A percentile compares a stretch with the other conserved stretches of the same genome.
Conservation (phyloP, 2,113 vertebrate species). For the Lepus americanus region DNA sequence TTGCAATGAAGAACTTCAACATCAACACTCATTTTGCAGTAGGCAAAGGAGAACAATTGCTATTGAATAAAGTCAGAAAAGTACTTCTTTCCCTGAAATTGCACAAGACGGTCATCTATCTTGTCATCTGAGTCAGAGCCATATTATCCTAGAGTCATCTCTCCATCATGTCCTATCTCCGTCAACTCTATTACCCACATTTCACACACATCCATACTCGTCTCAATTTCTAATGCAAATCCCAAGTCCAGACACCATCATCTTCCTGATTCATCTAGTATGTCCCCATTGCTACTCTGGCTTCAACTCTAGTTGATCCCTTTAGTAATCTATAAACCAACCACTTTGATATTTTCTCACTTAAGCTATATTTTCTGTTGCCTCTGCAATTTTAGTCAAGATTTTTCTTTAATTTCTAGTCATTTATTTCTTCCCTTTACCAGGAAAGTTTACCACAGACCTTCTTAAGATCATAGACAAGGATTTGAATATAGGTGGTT, state of each 20-base stretch:
- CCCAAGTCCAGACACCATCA: not conserved
- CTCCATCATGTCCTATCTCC: not conserved
- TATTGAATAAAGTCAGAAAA: not conserved
- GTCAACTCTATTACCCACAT: not conserved
- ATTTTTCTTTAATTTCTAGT: not conserved
- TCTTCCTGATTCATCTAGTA: not conserved
- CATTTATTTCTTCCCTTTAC: not conserved
- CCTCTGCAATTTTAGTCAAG: not conserved
- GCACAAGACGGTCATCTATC: not conserved
- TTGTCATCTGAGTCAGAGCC: not conserved
- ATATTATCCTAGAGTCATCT: not conserved
- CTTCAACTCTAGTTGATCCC: not conserved
- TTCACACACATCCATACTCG: not conserved
- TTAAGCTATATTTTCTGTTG: not conserved
- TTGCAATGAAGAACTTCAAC: not conserved
- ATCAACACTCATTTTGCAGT: not conserved
- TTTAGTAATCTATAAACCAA: not conserved
- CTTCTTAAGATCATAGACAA: not conserved
- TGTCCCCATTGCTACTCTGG: not conserved
- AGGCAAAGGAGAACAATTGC: not conserved
- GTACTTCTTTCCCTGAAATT: not conserved
- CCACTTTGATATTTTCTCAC: not conserved
- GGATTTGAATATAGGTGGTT: not conserved
- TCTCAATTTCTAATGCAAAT: not conserved
- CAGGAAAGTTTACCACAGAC: not conserved